phyloP scores from a whole-genome alignment of 64 coral and sea anemone genomes.

The Actinia tenebrosa region DNA sequence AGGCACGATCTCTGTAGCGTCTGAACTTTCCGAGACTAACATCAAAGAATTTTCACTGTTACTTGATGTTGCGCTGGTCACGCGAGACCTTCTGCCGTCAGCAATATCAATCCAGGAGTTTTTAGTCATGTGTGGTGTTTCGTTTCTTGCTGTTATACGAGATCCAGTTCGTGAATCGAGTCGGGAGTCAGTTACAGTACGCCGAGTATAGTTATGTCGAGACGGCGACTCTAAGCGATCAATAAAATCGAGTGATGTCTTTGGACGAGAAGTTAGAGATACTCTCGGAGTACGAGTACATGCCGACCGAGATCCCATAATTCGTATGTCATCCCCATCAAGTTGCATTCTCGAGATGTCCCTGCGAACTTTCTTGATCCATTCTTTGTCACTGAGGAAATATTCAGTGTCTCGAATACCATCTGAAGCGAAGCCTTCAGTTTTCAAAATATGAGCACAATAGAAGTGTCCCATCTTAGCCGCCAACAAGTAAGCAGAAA shows the following conservation, averaged over 20 bases:
- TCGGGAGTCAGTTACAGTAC: background rate
- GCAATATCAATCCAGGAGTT: slow-evolving; percentile 2
- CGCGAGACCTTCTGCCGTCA: background rate
- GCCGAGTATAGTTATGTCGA: background rate
- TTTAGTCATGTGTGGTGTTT: slow-evolving; percentile 3
- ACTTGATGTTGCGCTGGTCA: slow-evolving; percentile 14
- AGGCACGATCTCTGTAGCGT: slow-evolving; percentile 30
- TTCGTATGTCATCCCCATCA: background rate
- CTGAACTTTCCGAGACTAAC: slow-evolving; percentile 7
- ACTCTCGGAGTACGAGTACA: slow-evolving; percentile 1
- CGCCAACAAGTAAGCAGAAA: slow-evolving; percentile 84
- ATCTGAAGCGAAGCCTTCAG: slow-evolving; percentile 71
- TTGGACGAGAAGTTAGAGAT: slow-evolving; percentile 26
- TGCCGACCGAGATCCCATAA: background rate
- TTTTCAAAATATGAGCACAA: slow-evolving; percentile 64
- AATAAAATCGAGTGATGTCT: slow-evolving; percentile 48
- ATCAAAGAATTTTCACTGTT: slow-evolving; percentile 26
- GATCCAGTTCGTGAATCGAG: slow-evolving; percentile 28
- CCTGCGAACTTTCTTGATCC: slow-evolving; percentile 60
- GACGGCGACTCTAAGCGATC: background rate
- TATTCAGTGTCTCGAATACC: slow-evolving; percentile 68
- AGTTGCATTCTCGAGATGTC: slow-evolving; percentile 40
- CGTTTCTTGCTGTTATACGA: slow-evolving; percentile 53
- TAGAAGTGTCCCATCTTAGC: slow-evolving; percentile 65
- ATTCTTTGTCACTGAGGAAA: slow-evolving; percentile 85